Base-by-base conservation (phyloP, 1,140 invertebrate genomes). In the Spodoptera frugiperda region DNA sequence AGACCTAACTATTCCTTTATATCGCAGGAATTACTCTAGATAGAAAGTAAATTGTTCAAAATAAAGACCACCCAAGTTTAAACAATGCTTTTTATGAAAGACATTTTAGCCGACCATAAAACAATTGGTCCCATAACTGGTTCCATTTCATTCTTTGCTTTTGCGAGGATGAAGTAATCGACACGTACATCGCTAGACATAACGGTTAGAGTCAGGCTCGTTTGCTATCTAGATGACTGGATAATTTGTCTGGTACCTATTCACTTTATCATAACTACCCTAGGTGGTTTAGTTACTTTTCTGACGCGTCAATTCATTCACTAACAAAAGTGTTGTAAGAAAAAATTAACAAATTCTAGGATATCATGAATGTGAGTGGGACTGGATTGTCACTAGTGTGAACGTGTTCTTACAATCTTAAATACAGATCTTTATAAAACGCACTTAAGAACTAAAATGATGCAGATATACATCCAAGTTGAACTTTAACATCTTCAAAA, bases 221-320 rank as follows among this genome's bases (percentile, higher is more conserved):
- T 67, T 67, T 0, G 8, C 2, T 48, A 67, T 67, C 63, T 46
- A 21, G 19, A 49, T 67, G 63, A 67, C 63, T 25, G 44, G 17
- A 65, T 44, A 14, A 25, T 48, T 25, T n/a, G 44, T 67, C 46
- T 46, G 17, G 44, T 17, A 49, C 49, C 21, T 25, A 25, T n/a
- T 0, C 14, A 15, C 57, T 21, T 61, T 39, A 49, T 67, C 44
- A 3, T 4, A 49, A 33, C 30, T 15, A 15, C 30, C 30, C 8
- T 30, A 15, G 33, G 55, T 59, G 33, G 63, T 21, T 48, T 67
- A 48, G 63, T 49, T 67, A 67, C 44, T 67, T 67, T 63, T 61
- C 49, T 67, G 63, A 67, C 63, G 46, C 14, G 44, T 12, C 17
- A 48, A 48, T 67, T 67, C 63, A 67, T 67, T 67, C 63, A 67